Conservation (phyloP, 2,888 invertebrate genomes). For the Autographa pulchrina region DNA sequence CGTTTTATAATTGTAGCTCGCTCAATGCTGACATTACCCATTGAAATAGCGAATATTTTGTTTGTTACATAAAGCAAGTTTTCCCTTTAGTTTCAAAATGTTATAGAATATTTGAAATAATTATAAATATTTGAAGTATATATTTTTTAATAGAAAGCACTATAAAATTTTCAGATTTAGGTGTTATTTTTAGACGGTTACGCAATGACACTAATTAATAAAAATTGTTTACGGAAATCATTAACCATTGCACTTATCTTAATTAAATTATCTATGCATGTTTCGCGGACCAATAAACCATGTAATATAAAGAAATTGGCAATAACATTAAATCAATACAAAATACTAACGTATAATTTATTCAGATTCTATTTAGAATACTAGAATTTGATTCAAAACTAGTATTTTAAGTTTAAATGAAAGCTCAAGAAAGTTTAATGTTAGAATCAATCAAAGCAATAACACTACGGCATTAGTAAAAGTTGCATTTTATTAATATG, state of each 20-base stretch:
- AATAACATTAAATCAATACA: slow-evolving; percentile 10
- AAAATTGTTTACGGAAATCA: neutral
- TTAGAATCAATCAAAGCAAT: slow-evolving; percentile 8
- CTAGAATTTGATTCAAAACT: slow-evolving; percentile 13
- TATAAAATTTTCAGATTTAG: neutral
- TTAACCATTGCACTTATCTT: neutral
- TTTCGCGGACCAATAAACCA: neutral
- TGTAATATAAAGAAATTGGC: slow-evolving; percentile 1
- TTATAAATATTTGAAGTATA: too few species aligned
- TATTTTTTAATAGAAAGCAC: neutral
- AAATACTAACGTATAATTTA: neutral
- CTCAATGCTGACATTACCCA: too few species aligned
- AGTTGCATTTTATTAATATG: neutral
- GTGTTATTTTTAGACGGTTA: slow-evolving; percentile 4
- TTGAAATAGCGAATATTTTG: too few species aligned
- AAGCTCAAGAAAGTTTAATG: slow-evolving; percentile 38
- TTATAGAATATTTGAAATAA: too few species aligned
- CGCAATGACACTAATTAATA: neutral
- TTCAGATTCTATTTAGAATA: slow-evolving; percentile 9
- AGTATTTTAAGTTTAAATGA: slow-evolving; percentile 9
- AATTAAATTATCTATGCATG: slow-evolving; percentile 11
- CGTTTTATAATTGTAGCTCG: neutral
- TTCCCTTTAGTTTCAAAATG: too few species aligned
- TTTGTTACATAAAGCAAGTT: too few species aligned
- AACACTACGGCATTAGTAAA: neutral